Base-by-base conservation (phyloP, 2,888 invertebrate species). In the Leptogaster cylindrica region DNA sequence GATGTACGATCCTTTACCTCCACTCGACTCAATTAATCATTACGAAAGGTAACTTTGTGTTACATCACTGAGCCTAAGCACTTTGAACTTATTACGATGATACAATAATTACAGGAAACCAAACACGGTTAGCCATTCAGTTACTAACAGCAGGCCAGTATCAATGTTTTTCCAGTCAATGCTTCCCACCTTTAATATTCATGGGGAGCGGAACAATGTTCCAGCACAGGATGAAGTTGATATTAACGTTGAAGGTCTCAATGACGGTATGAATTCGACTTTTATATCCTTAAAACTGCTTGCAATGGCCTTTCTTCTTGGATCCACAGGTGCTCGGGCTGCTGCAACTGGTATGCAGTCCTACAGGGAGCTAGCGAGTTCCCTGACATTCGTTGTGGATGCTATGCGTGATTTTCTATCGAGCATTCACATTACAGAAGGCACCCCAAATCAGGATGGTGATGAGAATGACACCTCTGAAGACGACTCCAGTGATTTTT, bases 1-100 rank as follows among this genome's bases (percentile, higher is more conserved):
- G 75, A 88, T 88, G 70, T 89, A 89, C 75, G 92, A 93, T 81
- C 92, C 92, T 3, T 80, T 92, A 68, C 93, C 93, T 12, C 93
- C 93, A 1, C 74, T 82, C 39, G 90, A 93, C 79, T 87, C 89
- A 0, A 85, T 92, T 25, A 86, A 89, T 74, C 84, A 88, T 67
- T 93, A 93, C 78, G 84, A 86, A 52, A 84, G 86, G 80, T 81
- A 70, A 18, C 18, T n/a, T 5, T 10, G 14, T 36, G 1, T 3
- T 4, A 33, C 12, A 41, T 41, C 44, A 12, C 20, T 16, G 12
- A 10, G 44, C n/a, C 18, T 2, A 18, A n/a, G 20, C 14, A 63
- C 28, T 39, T 25, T 20, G n/a, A 44, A 27, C 6, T 12, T 16
- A 36, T 23, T n/a, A 36, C 10, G 20, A 28, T 31, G 39, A 31